A percentile compares a stretch with the other conserved stretches of the same genome.
These are phyloP conservation scores for Atlantisia rogersi DNA, from an alignment of 2,113 vertebrate genomes.

Conservation along the genomic window DNA sequence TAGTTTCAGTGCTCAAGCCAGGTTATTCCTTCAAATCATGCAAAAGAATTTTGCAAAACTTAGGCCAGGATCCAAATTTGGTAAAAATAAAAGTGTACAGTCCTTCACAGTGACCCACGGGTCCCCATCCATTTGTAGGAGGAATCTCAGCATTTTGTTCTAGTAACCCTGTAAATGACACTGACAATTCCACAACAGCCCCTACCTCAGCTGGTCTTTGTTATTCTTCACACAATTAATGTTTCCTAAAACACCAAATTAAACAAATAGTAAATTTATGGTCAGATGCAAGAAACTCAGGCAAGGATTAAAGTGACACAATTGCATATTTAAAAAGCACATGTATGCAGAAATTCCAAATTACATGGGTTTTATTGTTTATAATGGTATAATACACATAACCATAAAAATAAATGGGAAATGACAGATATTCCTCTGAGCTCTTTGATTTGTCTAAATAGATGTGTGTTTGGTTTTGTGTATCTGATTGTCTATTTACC, in stretches of 20 bases:
- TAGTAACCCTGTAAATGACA: not conserved
- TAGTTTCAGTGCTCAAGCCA: not conserved
- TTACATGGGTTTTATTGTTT: not conserved
- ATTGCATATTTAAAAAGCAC: not conserved
- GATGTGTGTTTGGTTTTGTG: not conserved
- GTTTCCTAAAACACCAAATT: not conserved
- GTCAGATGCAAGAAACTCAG: not conserved
- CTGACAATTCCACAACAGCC: not conserved
- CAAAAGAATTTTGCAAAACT: not conserved
- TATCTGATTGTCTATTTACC: not conserved
- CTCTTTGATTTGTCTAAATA: not conserved
- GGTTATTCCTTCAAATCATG: not conserved
- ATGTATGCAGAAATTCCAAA: not conserved
- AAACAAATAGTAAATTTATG: not conserved
- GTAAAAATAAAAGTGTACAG: fast-evolving
- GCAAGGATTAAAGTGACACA: not conserved
- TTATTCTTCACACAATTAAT: not conserved
- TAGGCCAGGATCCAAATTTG: not conserved
- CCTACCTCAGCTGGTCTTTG: not conserved
- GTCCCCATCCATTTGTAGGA: not conserved
- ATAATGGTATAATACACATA: not conserved
- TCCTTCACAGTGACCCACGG: not conserved
- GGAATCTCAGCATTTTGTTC: not conserved
- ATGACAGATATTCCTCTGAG: not conserved
- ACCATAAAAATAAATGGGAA: not conserved